Percentiles rank a stretch among this genome's conserved stretches.
Evolutionary conservation across 2,797 vertebrate genomes (phyloP).

Genomic region (Muscicapa striata): DNA sequence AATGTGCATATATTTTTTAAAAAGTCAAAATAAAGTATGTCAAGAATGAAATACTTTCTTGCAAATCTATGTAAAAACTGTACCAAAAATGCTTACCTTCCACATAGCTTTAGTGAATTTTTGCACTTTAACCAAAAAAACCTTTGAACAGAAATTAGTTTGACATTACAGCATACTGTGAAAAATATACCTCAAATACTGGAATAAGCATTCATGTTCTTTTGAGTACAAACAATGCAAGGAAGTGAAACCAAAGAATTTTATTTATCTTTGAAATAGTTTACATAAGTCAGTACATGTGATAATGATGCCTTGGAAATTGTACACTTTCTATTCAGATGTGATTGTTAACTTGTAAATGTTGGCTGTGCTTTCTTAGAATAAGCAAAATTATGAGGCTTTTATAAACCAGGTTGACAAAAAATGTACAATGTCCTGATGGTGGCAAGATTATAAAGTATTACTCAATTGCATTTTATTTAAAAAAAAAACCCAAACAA

Average conservation of each 20-base stretch:
- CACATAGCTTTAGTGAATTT: slow-evolving; percentile 17
- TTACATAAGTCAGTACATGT: neutral
- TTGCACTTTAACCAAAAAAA: slow-evolving; percentile 68
- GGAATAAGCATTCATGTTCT: slow-evolving; percentile 24
- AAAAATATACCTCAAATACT: slow-evolving; percentile 58
- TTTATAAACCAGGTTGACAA: slow-evolving; percentile 13
- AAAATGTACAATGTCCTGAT: neutral
- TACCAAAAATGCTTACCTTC: slow-evolving; percentile 1
- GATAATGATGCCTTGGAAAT: neutral
- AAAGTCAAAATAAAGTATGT: neutral
- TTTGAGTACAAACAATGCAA: neutral
- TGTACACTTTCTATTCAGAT: slow-evolving; percentile 9
- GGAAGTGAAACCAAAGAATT: slow-evolving; percentile 26
- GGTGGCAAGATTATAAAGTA: neutral
- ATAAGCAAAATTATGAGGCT: neutral
- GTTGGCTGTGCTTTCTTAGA: neutral
- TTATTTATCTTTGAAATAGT: slow-evolving; percentile 7
- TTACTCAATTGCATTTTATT: neutral
- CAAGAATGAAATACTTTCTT: neutral
- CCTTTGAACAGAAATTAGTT: slow-evolving; percentile 24
- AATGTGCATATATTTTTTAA: slow-evolving; percentile 18
- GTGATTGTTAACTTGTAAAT: neutral
- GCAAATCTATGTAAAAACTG: neutral
- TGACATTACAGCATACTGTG: slow-evolving; percentile 10
- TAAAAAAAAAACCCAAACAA: neutral